Percentiles rank a stretch among this genome's conserved stretches.
Conservation (phyloP, 2,113 vertebrate genomes). For the Laticauda colubrina region DNA sequence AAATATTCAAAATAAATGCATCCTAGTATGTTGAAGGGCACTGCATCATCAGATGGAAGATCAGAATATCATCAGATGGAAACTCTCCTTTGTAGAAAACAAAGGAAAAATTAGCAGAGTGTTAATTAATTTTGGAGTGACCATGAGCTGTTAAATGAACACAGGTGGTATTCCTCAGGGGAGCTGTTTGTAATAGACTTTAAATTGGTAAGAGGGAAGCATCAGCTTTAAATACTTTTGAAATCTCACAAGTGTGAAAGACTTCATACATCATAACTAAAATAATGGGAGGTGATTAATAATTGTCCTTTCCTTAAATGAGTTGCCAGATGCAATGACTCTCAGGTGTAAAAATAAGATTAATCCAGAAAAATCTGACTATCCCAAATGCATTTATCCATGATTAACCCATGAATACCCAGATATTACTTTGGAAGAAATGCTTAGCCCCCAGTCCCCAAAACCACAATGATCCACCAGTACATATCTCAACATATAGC, state of each 20-base stretch:
- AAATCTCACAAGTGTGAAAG: slow-evolving; percentile 71
- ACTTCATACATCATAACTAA: slow-evolving; percentile 69
- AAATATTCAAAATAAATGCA: slow-evolving; percentile 47
- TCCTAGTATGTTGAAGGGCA: slow-evolving; percentile 54
- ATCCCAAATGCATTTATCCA: not conserved
- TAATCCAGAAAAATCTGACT: slow-evolving; percentile 32
- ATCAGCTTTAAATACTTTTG: slow-evolving; percentile 63
- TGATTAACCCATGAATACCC: not conserved
- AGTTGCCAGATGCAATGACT: slow-evolving; percentile 67
- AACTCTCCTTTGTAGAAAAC: slow-evolving; percentile 40
- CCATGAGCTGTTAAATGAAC: slow-evolving; percentile 65
- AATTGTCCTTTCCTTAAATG: slow-evolving; percentile 67
- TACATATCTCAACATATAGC: not conserved
- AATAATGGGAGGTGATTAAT: slow-evolving; percentile 71
- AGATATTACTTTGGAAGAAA: not conserved
- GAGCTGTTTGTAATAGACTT: slow-evolving; percentile 66
- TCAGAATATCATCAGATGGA: slow-evolving; percentile 43
- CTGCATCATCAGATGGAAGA: slow-evolving; percentile 31
- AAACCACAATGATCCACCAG: not conserved
- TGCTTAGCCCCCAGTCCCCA: not conserved
- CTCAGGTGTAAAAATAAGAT: slow-evolving; percentile 43
- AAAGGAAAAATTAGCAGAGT: slow-evolving; percentile 45
- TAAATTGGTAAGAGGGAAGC: slow-evolving; percentile 68
- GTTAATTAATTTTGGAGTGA: slow-evolving; percentile 60
- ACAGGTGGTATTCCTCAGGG: slow-evolving; percentile 70